Percentiles rank a stretch among this genome's conserved stretches.
Conservation (phyloP, 2,113 vertebrate species). For the Nyctereutes procyonoides region DNA sequence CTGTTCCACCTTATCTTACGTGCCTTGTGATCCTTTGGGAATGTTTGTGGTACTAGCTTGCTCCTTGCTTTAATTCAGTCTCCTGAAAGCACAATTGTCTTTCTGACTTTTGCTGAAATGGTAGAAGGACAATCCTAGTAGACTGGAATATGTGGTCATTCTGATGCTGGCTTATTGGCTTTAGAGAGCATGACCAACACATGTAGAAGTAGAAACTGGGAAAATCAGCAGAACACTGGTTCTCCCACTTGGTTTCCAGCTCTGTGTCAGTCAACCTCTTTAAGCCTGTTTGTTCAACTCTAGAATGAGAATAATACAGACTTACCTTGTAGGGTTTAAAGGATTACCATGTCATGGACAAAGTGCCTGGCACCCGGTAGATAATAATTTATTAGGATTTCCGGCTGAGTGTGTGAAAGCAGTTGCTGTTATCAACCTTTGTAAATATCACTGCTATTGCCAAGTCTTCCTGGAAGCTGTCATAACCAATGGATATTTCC, state of each 20-base stretch:
- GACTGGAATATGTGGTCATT: not conserved
- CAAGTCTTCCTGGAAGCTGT: conserved; percentile 7
- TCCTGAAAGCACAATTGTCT: not conserved
- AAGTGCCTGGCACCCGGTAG: not conserved
- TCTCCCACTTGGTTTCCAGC: not conserved
- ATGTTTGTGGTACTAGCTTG: not conserved
- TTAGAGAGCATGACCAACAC: not conserved
- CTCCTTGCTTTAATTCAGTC: not conserved
- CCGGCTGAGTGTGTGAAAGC: not conserved
- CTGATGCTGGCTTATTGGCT: not conserved
- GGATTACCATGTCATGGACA: not conserved
- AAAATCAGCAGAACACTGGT: not conserved
- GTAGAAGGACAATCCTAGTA: not conserved
- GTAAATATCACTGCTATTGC: not conserved
- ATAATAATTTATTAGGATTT: not conserved
- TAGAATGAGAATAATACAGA: not conserved
- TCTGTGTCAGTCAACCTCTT: not conserved
- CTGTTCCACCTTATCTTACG: not conserved
- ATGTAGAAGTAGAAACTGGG: not conserved
- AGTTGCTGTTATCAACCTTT: not conserved
- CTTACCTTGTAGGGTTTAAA: not conserved
- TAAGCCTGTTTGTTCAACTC: not conserved
- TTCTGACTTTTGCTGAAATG: not conserved
- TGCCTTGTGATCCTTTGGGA: not conserved
- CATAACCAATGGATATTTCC: not conserved